Evolutionary conservation across 2,888 invertebrate genomes (phyloP).

Genomic region (Hedya salicella): DNA sequence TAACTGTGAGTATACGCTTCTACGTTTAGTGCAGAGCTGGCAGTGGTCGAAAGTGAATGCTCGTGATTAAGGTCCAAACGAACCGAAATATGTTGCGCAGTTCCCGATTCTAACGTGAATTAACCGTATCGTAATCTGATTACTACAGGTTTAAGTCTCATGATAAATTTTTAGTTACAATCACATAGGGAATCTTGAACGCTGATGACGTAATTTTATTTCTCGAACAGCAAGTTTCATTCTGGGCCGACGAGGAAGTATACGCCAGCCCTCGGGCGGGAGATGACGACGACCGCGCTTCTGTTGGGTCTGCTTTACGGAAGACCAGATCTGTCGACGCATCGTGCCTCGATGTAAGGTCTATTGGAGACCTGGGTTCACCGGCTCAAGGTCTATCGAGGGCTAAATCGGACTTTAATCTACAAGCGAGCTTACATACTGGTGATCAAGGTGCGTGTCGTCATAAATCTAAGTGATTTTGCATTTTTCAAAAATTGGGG

Average conservation of each 20-base stretch:
- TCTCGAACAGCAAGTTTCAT: slow-evolving; percentile 88
- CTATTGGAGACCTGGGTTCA: slow-evolving; percentile 87
- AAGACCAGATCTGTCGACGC: slow-evolving; percentile 96
- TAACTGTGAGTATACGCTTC: too few relatives aligned
- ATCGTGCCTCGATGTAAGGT: slow-evolving; percentile 92
- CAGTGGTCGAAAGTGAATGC: too few relatives aligned
- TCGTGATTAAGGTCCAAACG: too few relatives aligned
- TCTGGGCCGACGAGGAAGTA: slow-evolving; percentile 91
- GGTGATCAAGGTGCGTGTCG: slow-evolving; percentile 85
- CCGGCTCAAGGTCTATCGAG: slow-evolving; percentile 89
- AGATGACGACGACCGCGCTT: slow-evolving; percentile 90
- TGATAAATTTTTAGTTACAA: too few relatives aligned
- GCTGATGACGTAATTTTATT: background rate
- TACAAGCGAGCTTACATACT: slow-evolving; percentile 90
- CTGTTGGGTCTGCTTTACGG: slow-evolving; percentile 91
- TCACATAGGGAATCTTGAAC: too few relatives aligned
- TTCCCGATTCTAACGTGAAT: too few relatives aligned
- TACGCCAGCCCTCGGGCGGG: slow-evolving; percentile 86
- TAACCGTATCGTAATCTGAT: too few relatives aligned
- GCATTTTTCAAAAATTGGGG: too few relatives aligned
- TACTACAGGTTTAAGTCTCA: too few relatives aligned
- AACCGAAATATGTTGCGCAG: too few relatives aligned
- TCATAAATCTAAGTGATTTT: background rate
- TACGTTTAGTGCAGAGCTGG: too few relatives aligned
- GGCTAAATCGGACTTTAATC: slow-evolving; percentile 95